phyloP scores from a whole-genome alignment of 2,888 invertebrate genomes.

The Acrocyrtus sp. region DNA sequence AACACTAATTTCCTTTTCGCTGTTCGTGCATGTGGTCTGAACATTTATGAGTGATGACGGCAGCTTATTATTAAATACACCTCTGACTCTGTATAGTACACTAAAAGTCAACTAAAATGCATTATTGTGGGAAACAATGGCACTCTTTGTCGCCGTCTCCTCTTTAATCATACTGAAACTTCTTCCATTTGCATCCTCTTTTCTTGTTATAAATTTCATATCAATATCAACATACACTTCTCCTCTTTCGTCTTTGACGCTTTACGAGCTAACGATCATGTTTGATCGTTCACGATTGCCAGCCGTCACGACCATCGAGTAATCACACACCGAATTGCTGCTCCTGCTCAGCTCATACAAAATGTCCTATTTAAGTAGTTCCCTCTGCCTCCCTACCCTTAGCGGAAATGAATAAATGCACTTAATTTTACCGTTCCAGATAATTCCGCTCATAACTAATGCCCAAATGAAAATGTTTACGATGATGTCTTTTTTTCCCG shows the following conservation, averaged over 20 bases:
- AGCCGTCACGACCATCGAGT: background rate
- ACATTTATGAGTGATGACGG: slow-evolving; percentile 20
- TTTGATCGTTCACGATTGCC: slow-evolving; percentile 12
- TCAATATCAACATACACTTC: slow-evolving; percentile 46
- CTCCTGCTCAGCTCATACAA: too few species aligned
- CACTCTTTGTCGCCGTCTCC: slow-evolving; percentile 42
- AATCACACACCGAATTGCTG: too few species aligned
- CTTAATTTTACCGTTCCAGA: too few species aligned
- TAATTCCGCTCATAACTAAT: too few species aligned
- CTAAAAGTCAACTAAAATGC: slow-evolving; percentile 33
- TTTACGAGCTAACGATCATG: slow-evolving; percentile 29
- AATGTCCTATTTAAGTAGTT: too few species aligned
- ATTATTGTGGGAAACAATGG: slow-evolving; percentile 44
- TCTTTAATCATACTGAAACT: slow-evolving; percentile 41
- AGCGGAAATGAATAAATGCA: too few species aligned
- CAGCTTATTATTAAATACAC: slow-evolving; percentile 30
- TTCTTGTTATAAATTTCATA: slow-evolving; percentile 48
- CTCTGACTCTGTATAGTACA: slow-evolving; percentile 12
- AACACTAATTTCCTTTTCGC: background rate
- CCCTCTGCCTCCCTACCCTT: too few species aligned
- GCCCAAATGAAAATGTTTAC: too few species aligned
- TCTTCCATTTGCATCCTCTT: slow-evolving; percentile 34
- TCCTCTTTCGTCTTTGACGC: slow-evolving; percentile 43
- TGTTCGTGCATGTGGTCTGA: slow-evolving; percentile 34
- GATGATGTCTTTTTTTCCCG: too few species aligned